Evolutionary conservation across 2,888 invertebrate genomes (phyloP).

Genomic region (Chrysotoxum bicinctum): DNA sequence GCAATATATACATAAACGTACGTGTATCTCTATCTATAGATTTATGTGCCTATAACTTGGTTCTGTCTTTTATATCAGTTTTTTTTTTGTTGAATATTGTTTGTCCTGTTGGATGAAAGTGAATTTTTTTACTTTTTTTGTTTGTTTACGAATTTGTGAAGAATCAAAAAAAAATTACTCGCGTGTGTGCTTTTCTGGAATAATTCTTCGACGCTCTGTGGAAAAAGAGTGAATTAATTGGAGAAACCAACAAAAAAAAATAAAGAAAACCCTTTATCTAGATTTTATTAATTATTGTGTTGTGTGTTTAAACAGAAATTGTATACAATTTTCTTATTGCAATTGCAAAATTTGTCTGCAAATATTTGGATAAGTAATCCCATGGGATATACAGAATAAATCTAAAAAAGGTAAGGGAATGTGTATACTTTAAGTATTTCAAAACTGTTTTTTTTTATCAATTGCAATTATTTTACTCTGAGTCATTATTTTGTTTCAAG

Average conservation of each 20-base stretch:
- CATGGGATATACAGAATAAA: constrained; percentile 33
- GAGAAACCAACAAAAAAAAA: neutral
- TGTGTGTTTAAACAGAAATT: constrained; percentile 16
- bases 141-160: constrained; percentile 70
- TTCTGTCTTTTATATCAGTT: constrained; percentile 18
- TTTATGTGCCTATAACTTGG: constrained; percentile 29
- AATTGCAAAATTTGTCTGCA: neutral
- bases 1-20: constrained; percentile 15
- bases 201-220: neutral
- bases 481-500: neutral
- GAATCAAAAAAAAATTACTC: constrained; percentile 7
- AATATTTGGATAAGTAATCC: constrained; percentile 57
- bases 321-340: no score
- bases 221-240: constrained; percentile 37
- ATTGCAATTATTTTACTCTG: neutral
- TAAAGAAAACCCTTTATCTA: constrained; percentile 12
- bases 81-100: constrained; percentile 26
- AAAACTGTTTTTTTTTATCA: neutral
- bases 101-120: constrained; percentile 70
- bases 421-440: neutral
- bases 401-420: constrained; percentile 19
- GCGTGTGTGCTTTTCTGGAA: constrained; percentile 27
- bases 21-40: constrained; percentile 9
- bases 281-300: neutral
- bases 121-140: constrained; percentile 63